Percentiles rank a stretch among this genome's conserved stretches.
These are phyloP conservation scores for Ophiothrix spiculata DNA, from an alignment of 35 echinoderm and acorn worm genomes.

Conservation along the genomic window DNA sequence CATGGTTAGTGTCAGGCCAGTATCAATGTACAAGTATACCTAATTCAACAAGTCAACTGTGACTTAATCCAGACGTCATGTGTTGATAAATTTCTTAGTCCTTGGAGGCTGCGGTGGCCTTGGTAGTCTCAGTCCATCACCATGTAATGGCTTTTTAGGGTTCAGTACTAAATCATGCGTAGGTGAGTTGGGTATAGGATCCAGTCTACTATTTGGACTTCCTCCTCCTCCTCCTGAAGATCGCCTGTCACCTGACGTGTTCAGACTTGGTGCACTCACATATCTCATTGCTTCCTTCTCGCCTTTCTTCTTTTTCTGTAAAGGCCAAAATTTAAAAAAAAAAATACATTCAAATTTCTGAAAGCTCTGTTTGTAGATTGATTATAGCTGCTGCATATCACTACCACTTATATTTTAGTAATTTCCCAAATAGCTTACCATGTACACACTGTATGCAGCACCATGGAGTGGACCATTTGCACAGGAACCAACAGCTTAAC, in stretches of 20 bases:
- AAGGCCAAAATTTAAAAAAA: not conserved
- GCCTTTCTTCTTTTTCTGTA: slow-evolving; percentile 53
- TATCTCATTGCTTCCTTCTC: slow-evolving; percentile 54
- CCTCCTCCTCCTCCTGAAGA: slow-evolving; percentile 22
- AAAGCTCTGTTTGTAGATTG: not conserved
- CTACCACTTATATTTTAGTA: no score
- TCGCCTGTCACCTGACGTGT: slow-evolving; percentile 15
- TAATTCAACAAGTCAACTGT: no score
- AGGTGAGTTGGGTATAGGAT: slow-evolving; percentile 83
- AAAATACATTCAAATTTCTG: not conserved
- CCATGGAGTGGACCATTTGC: no score
- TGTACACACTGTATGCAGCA: no score
- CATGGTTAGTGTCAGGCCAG: no score
- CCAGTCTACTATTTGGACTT: slow-evolving; percentile 46
- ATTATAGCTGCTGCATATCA: not conserved
- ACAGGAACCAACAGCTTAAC: no score
- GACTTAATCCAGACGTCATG: no score
- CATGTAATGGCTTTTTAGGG: slow-evolving; percentile 76
- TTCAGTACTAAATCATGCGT: slow-evolving; percentile 90
- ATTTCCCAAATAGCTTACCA: no score
- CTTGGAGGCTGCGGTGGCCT: slow-evolving; percentile 31
- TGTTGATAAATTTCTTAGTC: slow-evolving; percentile 72
- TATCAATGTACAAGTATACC: no score
- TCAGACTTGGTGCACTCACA: slow-evolving; percentile 82
- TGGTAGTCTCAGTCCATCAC: not conserved